Evolutionary conservation across 2,888 invertebrate genomes (phyloP).

Genomic region (Bembecia ichneumoniformis): DNA sequence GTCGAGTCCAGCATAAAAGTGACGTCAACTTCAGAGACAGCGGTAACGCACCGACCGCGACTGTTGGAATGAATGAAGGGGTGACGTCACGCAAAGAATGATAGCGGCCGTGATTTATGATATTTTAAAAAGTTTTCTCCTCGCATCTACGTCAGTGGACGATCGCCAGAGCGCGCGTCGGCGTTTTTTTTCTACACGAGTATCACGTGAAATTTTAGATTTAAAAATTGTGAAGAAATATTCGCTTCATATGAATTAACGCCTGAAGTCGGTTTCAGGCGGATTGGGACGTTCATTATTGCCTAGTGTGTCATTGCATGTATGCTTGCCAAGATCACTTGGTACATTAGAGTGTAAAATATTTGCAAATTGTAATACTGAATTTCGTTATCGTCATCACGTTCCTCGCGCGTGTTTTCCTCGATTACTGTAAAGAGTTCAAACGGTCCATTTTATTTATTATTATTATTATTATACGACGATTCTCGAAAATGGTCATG

Average conservation of each 20-base stretch:
- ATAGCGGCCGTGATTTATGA: conserved; percentile 27
- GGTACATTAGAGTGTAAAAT: no score
- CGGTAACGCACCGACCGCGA: conserved; percentile 7
- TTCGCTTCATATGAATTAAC: background rate
- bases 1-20: background rate
- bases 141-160: conserved; percentile 21
- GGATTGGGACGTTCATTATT: no score
- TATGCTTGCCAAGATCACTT: no score
- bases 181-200: conserved; percentile 15
- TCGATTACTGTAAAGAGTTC: no score
- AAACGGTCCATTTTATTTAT: no score
- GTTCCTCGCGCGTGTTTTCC: no score
- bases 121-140: conserved; percentile 31
- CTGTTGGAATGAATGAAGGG: conserved; percentile 24
- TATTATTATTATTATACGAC: no score
- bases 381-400: no score
- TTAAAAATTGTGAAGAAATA: background rate
- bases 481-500: no score
- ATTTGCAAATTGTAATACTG: no score
- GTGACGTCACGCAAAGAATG: conserved; percentile 26
- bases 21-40: background rate
- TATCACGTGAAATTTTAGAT: background rate
- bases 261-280: no score
- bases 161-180: conserved; percentile 23
- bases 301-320: no score